Evolutionary conservation across 2,888 invertebrate genomes (phyloP).

Genomic region (Ametastegia equiseti): DNA sequence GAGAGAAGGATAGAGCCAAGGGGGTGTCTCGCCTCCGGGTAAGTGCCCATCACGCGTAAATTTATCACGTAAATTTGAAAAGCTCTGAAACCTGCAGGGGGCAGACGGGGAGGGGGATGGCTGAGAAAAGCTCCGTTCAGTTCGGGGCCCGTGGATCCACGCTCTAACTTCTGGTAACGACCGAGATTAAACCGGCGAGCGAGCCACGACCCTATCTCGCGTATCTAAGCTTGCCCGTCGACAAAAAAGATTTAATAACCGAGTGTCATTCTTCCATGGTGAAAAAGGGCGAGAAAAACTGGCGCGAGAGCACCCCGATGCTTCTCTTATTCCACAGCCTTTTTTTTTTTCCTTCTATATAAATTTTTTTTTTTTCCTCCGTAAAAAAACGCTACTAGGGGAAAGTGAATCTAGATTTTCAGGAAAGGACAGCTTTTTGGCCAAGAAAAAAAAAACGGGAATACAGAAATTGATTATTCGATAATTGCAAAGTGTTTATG

Average conservation of each 20-base stretch:
- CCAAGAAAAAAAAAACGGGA: too few relatives aligned
- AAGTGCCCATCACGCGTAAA: slow-evolving; percentile 38
- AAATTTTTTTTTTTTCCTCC: neutral
- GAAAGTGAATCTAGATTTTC: too few relatives aligned
- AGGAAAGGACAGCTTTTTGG: too few relatives aligned
- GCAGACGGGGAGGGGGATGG: neutral
- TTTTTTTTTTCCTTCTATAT: neutral
- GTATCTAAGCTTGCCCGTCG: slow-evolving; percentile 43
- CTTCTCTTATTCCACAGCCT: neutral
- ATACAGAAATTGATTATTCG: too few relatives aligned
- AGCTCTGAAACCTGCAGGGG: slow-evolving; percentile 18
- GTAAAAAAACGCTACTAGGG: too few relatives aligned
- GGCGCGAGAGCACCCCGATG: neutral
- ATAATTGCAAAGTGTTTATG: too few relatives aligned
- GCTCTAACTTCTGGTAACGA: slow-evolving; percentile 44
- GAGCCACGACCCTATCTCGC: slow-evolving; percentile 40
- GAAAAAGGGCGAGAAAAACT: neutral
- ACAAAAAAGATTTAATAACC: slow-evolving; percentile 50
- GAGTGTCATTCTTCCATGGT: slow-evolving; percentile 42
- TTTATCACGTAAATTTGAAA: slow-evolving; percentile 45
- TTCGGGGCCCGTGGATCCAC: slow-evolving; percentile 3
- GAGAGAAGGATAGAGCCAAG: slow-evolving; percentile 4
- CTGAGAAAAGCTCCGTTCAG: neutral
- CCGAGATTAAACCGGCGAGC: slow-evolving; percentile 47
- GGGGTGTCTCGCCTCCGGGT: slow-evolving; percentile 18